phyloP scores from a whole-genome alignment of 2,888 invertebrate genomes.

The Ligdia adustata region DNA sequence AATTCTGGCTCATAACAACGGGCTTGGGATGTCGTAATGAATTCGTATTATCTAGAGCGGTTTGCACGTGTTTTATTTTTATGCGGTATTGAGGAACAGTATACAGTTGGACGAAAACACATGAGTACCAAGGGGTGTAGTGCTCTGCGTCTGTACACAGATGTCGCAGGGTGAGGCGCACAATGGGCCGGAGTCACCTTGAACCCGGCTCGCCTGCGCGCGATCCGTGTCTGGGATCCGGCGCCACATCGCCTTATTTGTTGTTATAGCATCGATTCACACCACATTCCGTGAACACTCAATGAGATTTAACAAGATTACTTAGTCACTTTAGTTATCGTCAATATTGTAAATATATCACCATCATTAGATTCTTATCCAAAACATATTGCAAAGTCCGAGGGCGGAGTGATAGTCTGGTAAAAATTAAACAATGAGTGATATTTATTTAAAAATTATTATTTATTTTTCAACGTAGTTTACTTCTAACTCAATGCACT shows the following conservation, averaged over 20 bases:
- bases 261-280: constrained; percentile 44
- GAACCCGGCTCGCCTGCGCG: constrained; percentile 35
- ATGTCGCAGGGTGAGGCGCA: constrained; percentile 26
- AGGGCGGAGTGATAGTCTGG: no score
- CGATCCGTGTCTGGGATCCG: constrained; percentile 1
- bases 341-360: constrained; percentile 28
- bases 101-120: constrained; percentile 16
- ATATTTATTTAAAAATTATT: no score
- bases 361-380: constrained; percentile 19
- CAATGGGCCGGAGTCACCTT: constrained; percentile 36
- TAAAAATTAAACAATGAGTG: no score
- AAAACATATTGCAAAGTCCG: constrained; percentile 2
- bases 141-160: constrained; percentile 7
- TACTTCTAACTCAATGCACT: no score
- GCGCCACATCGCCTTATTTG: constrained; percentile 33
- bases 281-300: constrained; percentile 26
- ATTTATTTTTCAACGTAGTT: no score
- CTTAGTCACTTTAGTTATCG: constrained; percentile 7
- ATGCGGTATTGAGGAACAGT: constrained; percentile 2
- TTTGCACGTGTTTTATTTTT: constrained; percentile 8
- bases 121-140: neutral
- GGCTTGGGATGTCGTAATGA: no score
- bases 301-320: constrained; percentile 16
- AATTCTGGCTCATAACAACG: no score
- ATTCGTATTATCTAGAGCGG: neutral